phyloP scores from a whole-genome alignment of 2,888 invertebrate genomes.

The Drosophila infuscata region DNA sequence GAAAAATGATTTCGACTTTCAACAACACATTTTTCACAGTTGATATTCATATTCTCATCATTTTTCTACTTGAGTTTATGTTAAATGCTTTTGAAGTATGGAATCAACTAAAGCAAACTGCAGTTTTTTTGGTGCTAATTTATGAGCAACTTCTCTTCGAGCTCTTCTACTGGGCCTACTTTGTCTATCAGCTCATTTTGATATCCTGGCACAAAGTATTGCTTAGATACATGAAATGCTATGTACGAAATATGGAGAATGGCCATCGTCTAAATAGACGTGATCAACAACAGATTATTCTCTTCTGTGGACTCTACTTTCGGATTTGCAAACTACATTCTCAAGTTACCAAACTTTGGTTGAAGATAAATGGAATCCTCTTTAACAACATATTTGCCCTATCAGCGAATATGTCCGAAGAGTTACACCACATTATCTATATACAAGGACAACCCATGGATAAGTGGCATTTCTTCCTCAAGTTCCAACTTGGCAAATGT shows the following conservation, averaged over 20 bases:
- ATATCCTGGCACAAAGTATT: slow-evolving; percentile 19
- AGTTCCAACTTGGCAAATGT: background rate
- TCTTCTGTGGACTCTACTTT: slow-evolving; percentile 3
- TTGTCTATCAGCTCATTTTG: slow-evolving; percentile 8
- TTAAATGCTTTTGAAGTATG: background rate
- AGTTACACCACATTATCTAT: slow-evolving; percentile 7
- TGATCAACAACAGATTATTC: background rate
- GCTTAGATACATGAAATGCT: background rate
- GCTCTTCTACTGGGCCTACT: slow-evolving; percentile 8
- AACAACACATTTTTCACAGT: background rate
- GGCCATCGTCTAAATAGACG: background rate
- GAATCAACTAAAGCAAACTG: background rate
- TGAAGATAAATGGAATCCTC: background rate
- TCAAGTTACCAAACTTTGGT: slow-evolving; percentile 3
- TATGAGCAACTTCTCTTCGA: slow-evolving; percentile 9
- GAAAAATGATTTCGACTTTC: background rate
- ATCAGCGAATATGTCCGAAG: background rate
- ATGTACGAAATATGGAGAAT: background rate
- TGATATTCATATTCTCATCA: background rate
- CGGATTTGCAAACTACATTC: slow-evolving; percentile 9
- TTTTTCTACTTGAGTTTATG: background rate
- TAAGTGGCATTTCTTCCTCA: background rate
- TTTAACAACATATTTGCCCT: background rate
- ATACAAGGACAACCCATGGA: background rate
- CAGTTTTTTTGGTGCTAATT: fast-evolving